Conservation (phyloP, 2,888 invertebrate species). For the Eledona agricola region DNA sequence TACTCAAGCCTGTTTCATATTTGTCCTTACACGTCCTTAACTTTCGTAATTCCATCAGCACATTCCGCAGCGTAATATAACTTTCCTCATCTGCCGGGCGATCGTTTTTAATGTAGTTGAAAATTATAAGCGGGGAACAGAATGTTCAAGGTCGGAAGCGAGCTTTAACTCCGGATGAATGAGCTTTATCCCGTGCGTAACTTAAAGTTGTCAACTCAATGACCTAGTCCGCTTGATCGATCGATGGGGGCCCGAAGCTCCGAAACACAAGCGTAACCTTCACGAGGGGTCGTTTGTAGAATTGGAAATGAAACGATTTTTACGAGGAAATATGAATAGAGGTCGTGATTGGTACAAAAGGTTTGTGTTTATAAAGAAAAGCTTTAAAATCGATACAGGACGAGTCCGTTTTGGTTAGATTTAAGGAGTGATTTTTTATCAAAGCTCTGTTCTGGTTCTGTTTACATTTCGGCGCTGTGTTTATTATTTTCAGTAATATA, state of each 20-base stretch:
- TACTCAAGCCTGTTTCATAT: too few relatives aligned
- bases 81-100: conserved; percentile 34
- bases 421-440: too few relatives aligned
- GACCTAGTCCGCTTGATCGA: conserved; percentile 36
- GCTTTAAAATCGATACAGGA: too few relatives aligned
- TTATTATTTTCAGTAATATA: too few relatives aligned
- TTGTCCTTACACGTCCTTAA: too few relatives aligned
- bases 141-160: conserved; percentile 35
- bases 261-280: conserved; percentile 26
- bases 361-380: too few relatives aligned
- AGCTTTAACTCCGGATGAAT: conserved; percentile 40
- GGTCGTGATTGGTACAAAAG: conserved; percentile 12
- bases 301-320: conserved; percentile 30
- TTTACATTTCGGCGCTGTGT: too few relatives aligned
- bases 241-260: conserved; percentile 19
- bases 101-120: conserved; percentile 32
- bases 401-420: too few relatives aligned
- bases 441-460: too few relatives aligned
- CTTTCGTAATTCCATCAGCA: conserved; percentile 39
- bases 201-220: conserved; percentile 41
- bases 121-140: conserved; percentile 33
- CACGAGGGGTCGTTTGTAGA: conserved; percentile 16
- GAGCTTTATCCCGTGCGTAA: conserved; percentile 42
- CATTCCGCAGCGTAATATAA: conserved; percentile 35
- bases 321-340: conserved; percentile 21